A percentile compares a stretch with the other conserved stretches of the same genome.
These are phyloP conservation scores for Scolopax mira DNA, from an alignment of 2,113 vertebrate genomes.

Conservation along the genomic window DNA sequence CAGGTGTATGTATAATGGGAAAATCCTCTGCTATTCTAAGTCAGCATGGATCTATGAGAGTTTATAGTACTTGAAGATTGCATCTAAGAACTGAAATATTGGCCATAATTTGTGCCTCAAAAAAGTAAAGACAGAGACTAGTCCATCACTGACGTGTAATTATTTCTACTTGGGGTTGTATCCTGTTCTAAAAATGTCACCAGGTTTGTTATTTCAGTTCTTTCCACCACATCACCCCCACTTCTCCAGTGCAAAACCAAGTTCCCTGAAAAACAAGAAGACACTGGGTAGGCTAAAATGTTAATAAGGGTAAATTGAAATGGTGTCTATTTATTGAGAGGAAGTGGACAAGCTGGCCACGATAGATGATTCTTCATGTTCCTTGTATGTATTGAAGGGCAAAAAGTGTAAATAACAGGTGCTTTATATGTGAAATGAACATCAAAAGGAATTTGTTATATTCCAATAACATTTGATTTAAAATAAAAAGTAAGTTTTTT, in stretches of 20 bases:
- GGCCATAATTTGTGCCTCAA: not conserved
- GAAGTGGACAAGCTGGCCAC: not conserved
- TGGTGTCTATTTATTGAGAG: not conserved
- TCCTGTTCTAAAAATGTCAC: not conserved
- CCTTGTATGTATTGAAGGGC: no score
- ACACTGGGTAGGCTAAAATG: not conserved
- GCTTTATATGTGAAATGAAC: not conserved
- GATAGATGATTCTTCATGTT: not conserved
- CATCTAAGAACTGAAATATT: not conserved
- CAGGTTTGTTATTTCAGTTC: not conserved
- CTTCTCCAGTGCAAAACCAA: fast-evolving
- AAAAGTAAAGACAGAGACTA: not conserved
- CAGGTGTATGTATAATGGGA: not conserved
- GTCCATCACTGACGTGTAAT: not conserved
- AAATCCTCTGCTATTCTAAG: not conserved
- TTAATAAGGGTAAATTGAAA: not conserved
- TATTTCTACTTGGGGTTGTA: not conserved
- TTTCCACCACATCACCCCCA: fast-evolving
- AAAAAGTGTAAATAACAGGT: not conserved
- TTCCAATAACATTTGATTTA: not conserved
- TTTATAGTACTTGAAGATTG: not conserved
- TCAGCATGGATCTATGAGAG: not conserved
- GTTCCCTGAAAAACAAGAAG: not conserved
- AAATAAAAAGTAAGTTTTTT: not conserved
- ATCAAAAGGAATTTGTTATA: not conserved